Evolutionary conservation across 2,797 vertebrate species (phyloP).

Genomic region (Cryptoblepharus egeriae): DNA sequence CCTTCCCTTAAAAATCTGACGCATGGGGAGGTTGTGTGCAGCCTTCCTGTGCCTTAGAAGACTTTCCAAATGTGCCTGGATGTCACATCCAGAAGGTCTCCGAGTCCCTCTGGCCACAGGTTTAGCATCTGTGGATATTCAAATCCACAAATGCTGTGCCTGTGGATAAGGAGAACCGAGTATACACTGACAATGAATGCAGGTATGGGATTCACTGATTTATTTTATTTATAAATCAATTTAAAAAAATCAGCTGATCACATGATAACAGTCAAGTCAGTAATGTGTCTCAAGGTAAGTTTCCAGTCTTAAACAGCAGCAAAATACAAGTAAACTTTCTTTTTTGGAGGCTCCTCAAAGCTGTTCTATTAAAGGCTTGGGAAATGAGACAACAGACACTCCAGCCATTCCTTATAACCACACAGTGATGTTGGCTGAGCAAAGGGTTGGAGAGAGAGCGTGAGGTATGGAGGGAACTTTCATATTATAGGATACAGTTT

Average conservation of each 20-base stretch:
- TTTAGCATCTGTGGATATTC: no score
- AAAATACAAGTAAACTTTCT: constrained; percentile 51
- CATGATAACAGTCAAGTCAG: constrained; percentile 49
- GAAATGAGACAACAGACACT: constrained; percentile 42
- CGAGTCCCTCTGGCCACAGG: no score
- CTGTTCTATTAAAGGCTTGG: constrained; percentile 46
- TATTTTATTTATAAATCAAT: no score
- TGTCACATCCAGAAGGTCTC: no score
- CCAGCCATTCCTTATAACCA: constrained; percentile 33
- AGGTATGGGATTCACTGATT: constrained; percentile 53
- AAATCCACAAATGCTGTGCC: no score
- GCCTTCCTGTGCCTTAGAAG: no score
- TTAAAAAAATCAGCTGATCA: no score
- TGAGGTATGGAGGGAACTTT: constrained; percentile 57
- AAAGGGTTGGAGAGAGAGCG: constrained; percentile 50
- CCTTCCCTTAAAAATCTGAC: no score
- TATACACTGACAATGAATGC: constrained; percentile 62
- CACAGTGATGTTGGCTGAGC: constrained; percentile 54
- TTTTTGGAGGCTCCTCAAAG: constrained; percentile 26
- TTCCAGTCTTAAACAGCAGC: constrained; percentile 45
- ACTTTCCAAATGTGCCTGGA: no score
- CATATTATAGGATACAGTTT: constrained; percentile 47
- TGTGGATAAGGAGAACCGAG: no score
- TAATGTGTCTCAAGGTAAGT: constrained; percentile 42
- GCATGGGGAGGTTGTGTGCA: no score